Evolutionary conservation across 2,113 vertebrate genomes (phyloP).

Genomic region (Oncorhynchus tshawytscha): DNA sequence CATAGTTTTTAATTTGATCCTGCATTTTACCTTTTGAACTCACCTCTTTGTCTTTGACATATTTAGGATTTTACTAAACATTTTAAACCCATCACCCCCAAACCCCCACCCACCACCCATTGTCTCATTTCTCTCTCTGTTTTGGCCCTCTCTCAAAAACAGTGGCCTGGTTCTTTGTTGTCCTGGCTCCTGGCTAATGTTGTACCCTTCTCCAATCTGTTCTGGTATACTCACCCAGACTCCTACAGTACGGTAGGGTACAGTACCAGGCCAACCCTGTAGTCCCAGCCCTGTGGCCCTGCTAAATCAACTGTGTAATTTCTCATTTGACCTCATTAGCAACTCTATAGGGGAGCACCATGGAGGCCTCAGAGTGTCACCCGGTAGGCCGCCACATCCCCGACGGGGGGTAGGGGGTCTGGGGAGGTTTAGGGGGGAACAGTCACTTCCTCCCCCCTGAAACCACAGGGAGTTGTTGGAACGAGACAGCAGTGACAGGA

Average conservation of each 20-base stretch:
- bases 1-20: conserved; percentile 19
- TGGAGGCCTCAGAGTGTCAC: conserved; percentile 49
- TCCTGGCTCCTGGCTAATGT: conserved; percentile 45
- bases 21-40: conserved; percentile 22
- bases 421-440: not conserved
- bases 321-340: conserved; percentile 72
- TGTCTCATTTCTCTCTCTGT: conserved; percentile 1
- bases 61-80: too few relatives aligned
- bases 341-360: conserved; percentile 44
- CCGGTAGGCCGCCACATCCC: conserved; percentile 48
- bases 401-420: conserved; percentile 13
- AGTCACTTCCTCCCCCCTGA: conserved; percentile 4
- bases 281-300: conserved; percentile 26
- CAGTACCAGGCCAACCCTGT: not conserved
- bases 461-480: conserved; percentile 24
- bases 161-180: conserved; percentile 36
- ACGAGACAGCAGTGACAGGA: not conserved
- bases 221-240: conserved; percentile 15
- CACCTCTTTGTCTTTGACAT: conserved; percentile 2
- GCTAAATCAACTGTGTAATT: conserved; percentile 67
- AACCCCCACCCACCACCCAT: not conserved
- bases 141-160: conserved; percentile 24
- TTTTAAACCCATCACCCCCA: too few relatives aligned
- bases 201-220: conserved; percentile 42
- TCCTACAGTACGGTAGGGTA: too few relatives aligned